phyloP scores from a whole-genome alignment of 1,140 invertebrate species.

The Ephestia elutella region DNA sequence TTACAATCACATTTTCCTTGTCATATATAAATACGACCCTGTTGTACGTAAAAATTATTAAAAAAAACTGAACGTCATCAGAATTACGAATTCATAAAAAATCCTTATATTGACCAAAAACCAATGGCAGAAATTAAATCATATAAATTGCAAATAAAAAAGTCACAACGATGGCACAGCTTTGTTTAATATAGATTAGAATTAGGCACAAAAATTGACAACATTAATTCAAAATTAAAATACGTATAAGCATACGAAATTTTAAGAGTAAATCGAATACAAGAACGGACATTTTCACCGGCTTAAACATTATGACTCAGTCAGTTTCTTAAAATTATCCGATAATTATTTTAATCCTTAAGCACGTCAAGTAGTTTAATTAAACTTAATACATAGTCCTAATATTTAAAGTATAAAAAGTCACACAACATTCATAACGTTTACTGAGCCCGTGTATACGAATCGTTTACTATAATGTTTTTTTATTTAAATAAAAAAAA shows the following conservation, averaged over 20 bases:
- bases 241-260: not conserved
- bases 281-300: not conserved
- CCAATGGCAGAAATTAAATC: no score
- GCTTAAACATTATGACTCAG: slow-evolving; percentile 4
- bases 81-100: no score
- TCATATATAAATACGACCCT: not conserved
- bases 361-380: not conserved
- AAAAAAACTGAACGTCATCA: not conserved
- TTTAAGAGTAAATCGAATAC: not conserved
- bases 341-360: not conserved
- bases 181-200: not conserved
- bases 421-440: not conserved
- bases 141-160: not conserved
- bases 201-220: slow-evolving; percentile 1
- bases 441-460: not conserved
- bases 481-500: not conserved
- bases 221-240: not conserved
- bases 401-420: not conserved
- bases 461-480: not conserved
- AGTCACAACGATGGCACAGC: slow-evolving; percentile 1
- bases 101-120: no score
- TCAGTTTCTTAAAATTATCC: slow-evolving; percentile 5
- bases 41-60: not conserved
- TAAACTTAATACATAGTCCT: not conserved
- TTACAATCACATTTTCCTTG: not conserved